A percentile compares a stretch with the other conserved stretches of the same genome.
Conservation (phyloP, 1,140 invertebrate genomes). For the Gyrodactylus bullatarudis region DNA sequence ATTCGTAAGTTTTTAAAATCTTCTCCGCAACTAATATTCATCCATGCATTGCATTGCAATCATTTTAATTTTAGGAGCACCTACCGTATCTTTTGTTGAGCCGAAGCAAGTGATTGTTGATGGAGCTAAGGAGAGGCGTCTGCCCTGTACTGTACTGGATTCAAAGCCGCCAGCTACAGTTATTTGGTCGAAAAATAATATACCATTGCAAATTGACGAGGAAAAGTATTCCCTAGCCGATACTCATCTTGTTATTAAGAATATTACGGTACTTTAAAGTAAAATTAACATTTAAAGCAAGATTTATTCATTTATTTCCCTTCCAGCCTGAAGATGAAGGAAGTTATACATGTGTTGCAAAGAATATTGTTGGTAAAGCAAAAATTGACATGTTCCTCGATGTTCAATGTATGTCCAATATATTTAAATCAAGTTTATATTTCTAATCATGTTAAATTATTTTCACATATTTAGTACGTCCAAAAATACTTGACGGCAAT, state of each 20-base stretch:
- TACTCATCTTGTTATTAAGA: neutral
- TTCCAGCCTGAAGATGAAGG: constrained; percentile 15
- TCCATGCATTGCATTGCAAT: neutral
- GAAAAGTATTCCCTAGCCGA: neutral
- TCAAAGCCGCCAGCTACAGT: neutral
- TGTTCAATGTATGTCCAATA: neutral
- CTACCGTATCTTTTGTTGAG: neutral
- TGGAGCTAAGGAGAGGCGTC: neutral
- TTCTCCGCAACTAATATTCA: too few species aligned
- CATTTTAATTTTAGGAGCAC: neutral
- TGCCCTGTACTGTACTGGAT: neutral
- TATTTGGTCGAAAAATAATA: neutral
- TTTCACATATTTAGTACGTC: neutral
- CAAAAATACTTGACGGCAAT: neutral
- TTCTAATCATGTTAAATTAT: neutral
- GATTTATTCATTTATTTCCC: neutral
- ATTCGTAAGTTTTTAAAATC: neutral
- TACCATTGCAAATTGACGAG: neutral
- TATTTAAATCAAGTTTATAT: neutral
- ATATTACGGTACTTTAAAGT: neutral
- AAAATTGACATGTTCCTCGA: constrained; percentile 1
- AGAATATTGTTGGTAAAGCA: constrained; percentile 19
- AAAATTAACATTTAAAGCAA: neutral
- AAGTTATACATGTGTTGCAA: constrained; percentile 19
- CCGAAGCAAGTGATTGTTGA: neutral